These are phyloP conservation scores for Octopus bimaculoides DNA, from an alignment of 1,140 invertebrate genomes.

Conservation along the genomic window DNA sequence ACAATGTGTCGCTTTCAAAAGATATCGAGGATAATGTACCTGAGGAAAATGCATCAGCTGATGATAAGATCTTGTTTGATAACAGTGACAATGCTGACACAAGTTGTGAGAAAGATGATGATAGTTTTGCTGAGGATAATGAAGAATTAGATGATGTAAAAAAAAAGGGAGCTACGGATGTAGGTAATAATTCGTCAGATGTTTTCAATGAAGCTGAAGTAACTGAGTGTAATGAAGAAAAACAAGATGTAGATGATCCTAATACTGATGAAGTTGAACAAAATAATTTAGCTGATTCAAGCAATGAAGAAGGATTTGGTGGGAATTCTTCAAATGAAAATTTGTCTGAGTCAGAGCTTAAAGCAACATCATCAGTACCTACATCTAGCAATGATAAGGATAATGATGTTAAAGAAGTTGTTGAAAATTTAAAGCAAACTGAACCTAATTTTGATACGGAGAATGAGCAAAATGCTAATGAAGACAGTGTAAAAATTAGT, in stretches of 20 bases:
- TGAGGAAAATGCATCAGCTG: too few relatives aligned
- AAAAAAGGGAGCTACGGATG: too few relatives aligned
- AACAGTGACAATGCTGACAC: too few relatives aligned
- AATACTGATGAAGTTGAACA: conserved; percentile 17
- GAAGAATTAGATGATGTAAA: conserved; percentile 14
- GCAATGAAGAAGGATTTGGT: conserved; percentile 12
- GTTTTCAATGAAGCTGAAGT: too few relatives aligned
- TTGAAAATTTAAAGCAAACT: conserved; percentile 14
- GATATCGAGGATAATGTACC: too few relatives aligned
- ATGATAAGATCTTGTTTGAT: too few relatives aligned
- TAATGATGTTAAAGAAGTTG: conserved; percentile 9
- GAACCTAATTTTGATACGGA: conserved; percentile 15
- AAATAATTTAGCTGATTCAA: neutral
- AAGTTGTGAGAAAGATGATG: conserved; percentile 5
- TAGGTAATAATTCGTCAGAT: too few relatives aligned
- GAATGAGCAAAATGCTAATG: neutral
- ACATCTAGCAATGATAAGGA: conserved; percentile 11
- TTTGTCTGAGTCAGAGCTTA: too few relatives aligned
- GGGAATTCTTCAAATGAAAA: too few relatives aligned
- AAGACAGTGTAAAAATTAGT: conserved; percentile 34
- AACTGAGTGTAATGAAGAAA: neutral
- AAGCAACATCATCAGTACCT: neutral
- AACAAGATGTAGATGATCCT: conserved; percentile 17
- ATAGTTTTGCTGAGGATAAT: conserved; percentile 5
- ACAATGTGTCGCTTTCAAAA: too few relatives aligned